Percentiles rank a stretch among this genome's conserved stretches.
phyloP scores from a whole-genome alignment of 2,797 vertebrate species.

The Pseudochirops cupreus region DNA sequence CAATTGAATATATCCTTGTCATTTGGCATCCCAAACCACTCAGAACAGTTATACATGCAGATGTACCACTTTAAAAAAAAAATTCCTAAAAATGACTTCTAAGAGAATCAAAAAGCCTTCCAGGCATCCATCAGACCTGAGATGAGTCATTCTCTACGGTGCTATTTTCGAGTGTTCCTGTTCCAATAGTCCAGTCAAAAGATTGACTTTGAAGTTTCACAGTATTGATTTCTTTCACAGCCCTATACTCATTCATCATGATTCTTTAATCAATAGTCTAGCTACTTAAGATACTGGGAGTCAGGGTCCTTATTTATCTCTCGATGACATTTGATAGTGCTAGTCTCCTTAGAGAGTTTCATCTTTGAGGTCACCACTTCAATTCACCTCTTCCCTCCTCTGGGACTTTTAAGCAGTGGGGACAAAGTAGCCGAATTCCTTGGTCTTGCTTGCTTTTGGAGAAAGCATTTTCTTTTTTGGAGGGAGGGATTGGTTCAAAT shows the following conservation, averaged over 20 bases:
- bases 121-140: constrained; percentile 71
- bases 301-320: constrained; percentile 73
- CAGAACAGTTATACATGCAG: constrained; percentile 48
- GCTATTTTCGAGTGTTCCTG: constrained; percentile 75
- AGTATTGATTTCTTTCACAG: constrained; percentile 80
- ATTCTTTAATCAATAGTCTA: constrained; percentile 82
- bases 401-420: constrained; percentile 55
- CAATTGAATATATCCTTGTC: neutral
- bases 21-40: constrained; percentile 24
- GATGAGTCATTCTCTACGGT: constrained; percentile 76
- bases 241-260: constrained; percentile 78
- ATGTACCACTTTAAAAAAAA: neutral
- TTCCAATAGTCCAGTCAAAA: constrained; percentile 76
- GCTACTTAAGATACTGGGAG: constrained; percentile 78
- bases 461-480: constrained; percentile 6
- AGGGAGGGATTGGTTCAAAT: neutral
- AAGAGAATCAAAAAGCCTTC: constrained; percentile 65
- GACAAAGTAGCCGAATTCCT: constrained; percentile 26
- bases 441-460: neutral
- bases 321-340: constrained; percentile 78
- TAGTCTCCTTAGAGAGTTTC: constrained; percentile 67
- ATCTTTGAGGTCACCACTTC: constrained; percentile 68
- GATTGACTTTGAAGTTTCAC: constrained; percentile 80
- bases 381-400: constrained; percentile 64
- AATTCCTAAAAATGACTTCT: neutral